Percentiles rank a stretch among this genome's conserved stretches.
Conservation (phyloP, 2,888 invertebrate species). For the Caenorhabditis angaria region DNA sequence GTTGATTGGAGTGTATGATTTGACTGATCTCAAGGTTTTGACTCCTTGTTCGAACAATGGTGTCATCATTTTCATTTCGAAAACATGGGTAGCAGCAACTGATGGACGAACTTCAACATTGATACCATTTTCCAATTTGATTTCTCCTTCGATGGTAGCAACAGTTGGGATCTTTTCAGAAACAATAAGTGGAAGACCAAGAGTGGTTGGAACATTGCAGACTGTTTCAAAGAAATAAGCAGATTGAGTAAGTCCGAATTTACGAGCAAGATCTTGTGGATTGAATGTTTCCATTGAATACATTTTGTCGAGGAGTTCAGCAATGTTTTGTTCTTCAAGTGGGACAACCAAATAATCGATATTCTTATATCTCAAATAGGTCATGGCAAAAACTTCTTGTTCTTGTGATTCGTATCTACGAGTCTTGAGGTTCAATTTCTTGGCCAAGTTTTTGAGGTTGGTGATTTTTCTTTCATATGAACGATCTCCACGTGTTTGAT, state of each 20-base stretch:
- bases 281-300: constrained; percentile 36
- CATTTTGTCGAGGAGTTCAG: constrained; percentile 35
- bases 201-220: constrained; percentile 54
- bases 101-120: constrained; percentile 38
- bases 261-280: constrained; percentile 26
- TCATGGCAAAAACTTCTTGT: constrained; percentile 36
- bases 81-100: constrained; percentile 45
- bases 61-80: constrained; percentile 43
- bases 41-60: constrained; percentile 58
- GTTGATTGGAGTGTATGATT: constrained; percentile 57
- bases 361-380: constrained; percentile 53
- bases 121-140: constrained; percentile 27
- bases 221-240: constrained; percentile 33
- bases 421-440: constrained; percentile 54
- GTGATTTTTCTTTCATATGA: constrained; percentile 20
- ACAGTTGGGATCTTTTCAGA: constrained; percentile 47
- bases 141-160: constrained; percentile 31
- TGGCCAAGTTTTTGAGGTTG: constrained; percentile 48
- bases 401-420: constrained; percentile 23
- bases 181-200: constrained; percentile 58
- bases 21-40: constrained; percentile 47
- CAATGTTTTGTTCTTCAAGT: constrained; percentile 48
- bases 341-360: constrained; percentile 64
- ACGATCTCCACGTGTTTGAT: constrained; percentile 44
- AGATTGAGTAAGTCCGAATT: constrained; percentile 31